phyloP scores from a whole-genome alignment of 2,113 vertebrate species.

The Galbula dea region DNA sequence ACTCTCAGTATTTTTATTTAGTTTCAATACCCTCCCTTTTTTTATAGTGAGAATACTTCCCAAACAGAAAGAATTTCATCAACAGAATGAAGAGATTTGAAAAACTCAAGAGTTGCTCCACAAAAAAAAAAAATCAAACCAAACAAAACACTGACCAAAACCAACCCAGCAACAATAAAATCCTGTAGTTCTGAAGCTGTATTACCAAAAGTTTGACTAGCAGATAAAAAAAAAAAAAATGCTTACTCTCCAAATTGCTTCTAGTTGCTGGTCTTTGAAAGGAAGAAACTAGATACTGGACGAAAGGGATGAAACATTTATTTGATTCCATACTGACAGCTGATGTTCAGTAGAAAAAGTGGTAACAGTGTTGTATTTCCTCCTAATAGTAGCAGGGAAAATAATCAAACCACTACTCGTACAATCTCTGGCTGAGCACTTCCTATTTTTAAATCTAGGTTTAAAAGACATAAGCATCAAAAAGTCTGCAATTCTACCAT shows the following conservation, averaged over 20 bases:
- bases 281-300: background rate
- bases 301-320: background rate
- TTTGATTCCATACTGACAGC: background rate
- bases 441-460: background rate
- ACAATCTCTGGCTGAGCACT: background rate
- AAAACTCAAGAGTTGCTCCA: background rate
- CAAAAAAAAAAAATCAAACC: background rate
- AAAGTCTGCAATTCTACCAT: background rate
- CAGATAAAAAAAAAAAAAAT: background rate
- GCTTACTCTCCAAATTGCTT: background rate
- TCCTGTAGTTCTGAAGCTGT: background rate
- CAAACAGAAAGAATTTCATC: background rate
- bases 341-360: background rate
- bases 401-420: background rate
- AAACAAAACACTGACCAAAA: background rate
- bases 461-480: background rate
- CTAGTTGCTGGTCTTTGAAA: background rate
- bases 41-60: background rate
- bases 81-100: background rate
- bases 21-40: background rate
- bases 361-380: background rate
- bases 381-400: background rate
- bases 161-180: background rate
- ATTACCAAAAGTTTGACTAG: background rate
- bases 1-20: too few relatives aligned